Conservation (phyloP, 2,888 invertebrate genomes). For the Dione juno region DNA sequence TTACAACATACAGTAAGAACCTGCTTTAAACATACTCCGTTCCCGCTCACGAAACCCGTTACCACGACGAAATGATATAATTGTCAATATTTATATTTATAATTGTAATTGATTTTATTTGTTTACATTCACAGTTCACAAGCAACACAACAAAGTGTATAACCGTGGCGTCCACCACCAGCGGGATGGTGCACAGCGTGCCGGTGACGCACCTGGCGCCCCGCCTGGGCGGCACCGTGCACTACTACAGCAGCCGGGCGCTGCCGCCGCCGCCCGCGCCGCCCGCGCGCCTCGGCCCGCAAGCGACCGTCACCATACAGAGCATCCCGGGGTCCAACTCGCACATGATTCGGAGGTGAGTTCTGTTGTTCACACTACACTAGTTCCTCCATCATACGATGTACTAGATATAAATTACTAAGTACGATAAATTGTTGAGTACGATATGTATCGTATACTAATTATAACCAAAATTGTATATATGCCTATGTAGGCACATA, state of each 20-base stretch:
- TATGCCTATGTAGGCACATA: too few species aligned
- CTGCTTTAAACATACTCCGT: too few species aligned
- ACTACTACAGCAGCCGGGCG: constrained; percentile 52
- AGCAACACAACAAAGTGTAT: constrained; percentile 72
- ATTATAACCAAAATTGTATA: too few species aligned
- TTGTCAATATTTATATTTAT: too few species aligned
- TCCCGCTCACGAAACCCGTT: too few species aligned
- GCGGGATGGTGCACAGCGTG: constrained; percentile 77
- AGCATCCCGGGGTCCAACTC: constrained; percentile 70
- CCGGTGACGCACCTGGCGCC: constrained; percentile 75
- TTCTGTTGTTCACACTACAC: too few species aligned
- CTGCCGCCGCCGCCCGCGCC: constrained; percentile 54
- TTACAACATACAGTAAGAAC: too few species aligned
- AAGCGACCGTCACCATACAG: constrained; percentile 74
- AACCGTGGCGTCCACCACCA: constrained; percentile 76
- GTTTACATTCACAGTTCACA: constrained; percentile 58
- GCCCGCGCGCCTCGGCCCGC: constrained; percentile 70
- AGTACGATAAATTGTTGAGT: too few species aligned
- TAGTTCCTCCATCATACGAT: too few species aligned
- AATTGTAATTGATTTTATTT: background rate
- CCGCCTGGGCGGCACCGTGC: constrained; percentile 69
- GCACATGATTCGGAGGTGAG: constrained; percentile 68
- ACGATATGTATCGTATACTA: too few species aligned
- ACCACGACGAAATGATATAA: too few species aligned
- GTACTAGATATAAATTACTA: too few species aligned